These are phyloP conservation scores for Acromyrmex echinatior DNA, from an alignment of 1,140 invertebrate species.

Conservation along the genomic window DNA sequence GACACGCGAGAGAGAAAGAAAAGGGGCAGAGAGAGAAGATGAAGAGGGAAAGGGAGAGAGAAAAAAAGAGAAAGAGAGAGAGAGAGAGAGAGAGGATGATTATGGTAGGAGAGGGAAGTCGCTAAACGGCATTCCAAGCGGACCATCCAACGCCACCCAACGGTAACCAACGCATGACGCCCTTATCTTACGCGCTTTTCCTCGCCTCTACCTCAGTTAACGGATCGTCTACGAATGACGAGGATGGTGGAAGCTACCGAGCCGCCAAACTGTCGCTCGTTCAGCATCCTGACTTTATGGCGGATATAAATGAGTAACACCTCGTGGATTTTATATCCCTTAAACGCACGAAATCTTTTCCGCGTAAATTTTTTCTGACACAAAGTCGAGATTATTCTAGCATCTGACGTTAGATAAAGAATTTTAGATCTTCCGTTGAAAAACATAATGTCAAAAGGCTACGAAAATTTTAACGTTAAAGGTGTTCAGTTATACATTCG, in stretches of 20 bases:
- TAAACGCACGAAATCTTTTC: neutral
- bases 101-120: conserved; percentile 82
- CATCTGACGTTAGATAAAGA: neutral
- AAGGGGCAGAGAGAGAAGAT: conserved; percentile 37
- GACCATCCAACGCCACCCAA: conserved; percentile 84
- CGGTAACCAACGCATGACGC: conserved; percentile 84
- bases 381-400: neutral
- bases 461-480: neutral
- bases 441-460: neutral
- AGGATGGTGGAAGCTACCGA: conserved; percentile 55
- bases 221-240: conserved; percentile 70
- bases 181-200: conserved; percentile 78
- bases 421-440: neutral
- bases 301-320: conserved; percentile 42
- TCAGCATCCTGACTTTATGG: conserved; percentile 23
- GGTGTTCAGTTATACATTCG: neutral
- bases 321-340: conserved; percentile 23
- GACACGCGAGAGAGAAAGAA: conserved; percentile 63
- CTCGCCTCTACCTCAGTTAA: conserved; percentile 73
- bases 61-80: conserved; percentile 21
- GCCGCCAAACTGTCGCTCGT: conserved; percentile 8
- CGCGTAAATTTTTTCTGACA: neutral
- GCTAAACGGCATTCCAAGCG: conserved; percentile 85
- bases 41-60: conserved; percentile 27
- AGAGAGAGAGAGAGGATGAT: conserved; percentile 62